Evolutionary conservation across 2,888 invertebrate genomes (phyloP).

Genomic region (Julus scandinavius): DNA sequence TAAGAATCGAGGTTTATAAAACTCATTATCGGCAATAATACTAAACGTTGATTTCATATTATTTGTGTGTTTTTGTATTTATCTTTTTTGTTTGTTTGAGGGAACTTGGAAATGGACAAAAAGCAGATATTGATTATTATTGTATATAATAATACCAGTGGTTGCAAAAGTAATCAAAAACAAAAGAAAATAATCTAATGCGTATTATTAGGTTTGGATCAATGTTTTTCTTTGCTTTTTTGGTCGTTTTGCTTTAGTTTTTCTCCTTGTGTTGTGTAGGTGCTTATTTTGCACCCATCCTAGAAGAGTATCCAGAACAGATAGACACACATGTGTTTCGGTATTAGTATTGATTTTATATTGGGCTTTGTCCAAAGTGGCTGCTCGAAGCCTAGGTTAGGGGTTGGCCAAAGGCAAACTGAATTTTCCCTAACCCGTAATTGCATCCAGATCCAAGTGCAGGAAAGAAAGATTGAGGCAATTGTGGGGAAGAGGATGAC

Average conservation of each 20-base stretch:
- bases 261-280: not conserved
- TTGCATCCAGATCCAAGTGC: not conserved
- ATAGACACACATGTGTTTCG: not conserved
- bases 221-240: not conserved
- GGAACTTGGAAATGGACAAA: not conserved
- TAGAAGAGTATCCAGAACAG: not conserved
- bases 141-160: not conserved
- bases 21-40: too few species aligned
- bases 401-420: conserved; percentile 27
- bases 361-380: conserved; percentile 16
- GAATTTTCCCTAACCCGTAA: conserved; percentile 4
- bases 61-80: too few species aligned
- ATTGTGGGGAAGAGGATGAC: conserved; percentile 25
- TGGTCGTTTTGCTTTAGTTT: not conserved
- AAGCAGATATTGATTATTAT: not conserved
- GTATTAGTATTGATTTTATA: not conserved
- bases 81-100: not conserved
- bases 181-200: not conserved
- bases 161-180: not conserved
- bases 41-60: too few species aligned
- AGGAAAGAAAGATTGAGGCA: conserved; percentile 19
- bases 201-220: conserved; percentile 19
- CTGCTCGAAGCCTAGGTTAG: not conserved
- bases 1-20: too few species aligned
- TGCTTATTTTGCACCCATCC: conserved; percentile 15